Evolutionary conservation across 1,140 invertebrate species (phyloP).

Genomic region (Bombus pascuorum): DNA sequence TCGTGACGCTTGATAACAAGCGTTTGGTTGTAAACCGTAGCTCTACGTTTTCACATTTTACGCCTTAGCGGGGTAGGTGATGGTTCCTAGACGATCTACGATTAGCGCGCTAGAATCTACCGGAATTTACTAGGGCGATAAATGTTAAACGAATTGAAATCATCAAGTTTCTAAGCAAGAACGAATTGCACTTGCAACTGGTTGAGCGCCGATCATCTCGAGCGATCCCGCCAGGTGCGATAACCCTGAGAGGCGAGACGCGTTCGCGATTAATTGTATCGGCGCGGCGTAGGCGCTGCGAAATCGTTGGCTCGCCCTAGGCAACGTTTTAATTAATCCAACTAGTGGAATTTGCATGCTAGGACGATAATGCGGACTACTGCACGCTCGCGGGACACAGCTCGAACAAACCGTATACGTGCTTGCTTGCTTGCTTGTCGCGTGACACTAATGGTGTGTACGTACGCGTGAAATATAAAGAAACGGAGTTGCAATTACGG

Average conservation of each 20-base stretch:
- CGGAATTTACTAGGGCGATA: not conserved
- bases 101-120: not conserved
- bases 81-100: not conserved
- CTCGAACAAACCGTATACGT: constrained; percentile 15
- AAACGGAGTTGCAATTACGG: not conserved
- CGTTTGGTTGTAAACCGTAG: not conserved
- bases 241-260: not conserved
- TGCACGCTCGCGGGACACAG: constrained; percentile 33
- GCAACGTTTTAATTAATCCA: constrained; percentile 59
- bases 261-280: not conserved
- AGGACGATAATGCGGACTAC: constrained; percentile 57
- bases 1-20: not conserved
- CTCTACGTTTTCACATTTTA: not conserved
- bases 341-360: constrained; percentile 65
- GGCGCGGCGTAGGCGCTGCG: not conserved
- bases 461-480: constrained; percentile 17
- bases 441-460: constrained; percentile 38
- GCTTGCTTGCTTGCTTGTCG: constrained; percentile 26
- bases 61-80: too few species aligned
- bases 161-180: too few species aligned
- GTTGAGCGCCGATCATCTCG: not conserved
- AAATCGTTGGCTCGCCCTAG: not conserved
- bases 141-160: not conserved
- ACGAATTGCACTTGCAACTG: not conserved
- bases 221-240: too few species aligned